Base-by-base conservation (phyloP, 2,113 vertebrate species). In the Crotalus tigris region DNA sequence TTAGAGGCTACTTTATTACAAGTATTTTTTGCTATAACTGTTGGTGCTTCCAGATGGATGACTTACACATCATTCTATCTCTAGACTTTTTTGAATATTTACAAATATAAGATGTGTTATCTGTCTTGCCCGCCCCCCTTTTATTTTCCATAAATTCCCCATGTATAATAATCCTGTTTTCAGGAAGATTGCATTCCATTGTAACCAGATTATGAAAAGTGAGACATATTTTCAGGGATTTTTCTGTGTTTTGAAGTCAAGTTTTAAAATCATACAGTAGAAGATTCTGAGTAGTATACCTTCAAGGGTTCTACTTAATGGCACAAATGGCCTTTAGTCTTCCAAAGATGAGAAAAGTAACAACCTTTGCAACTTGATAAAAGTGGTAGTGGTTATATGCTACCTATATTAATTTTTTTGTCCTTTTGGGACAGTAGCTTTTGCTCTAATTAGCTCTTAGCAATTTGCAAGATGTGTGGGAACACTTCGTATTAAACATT, bases 81-180 rank as follows among this genome's bases (percentile, higher is more conserved):
- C n/a, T 39, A 15, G 61, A 13, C 1, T n/a, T 69, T 69, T 69
- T 69, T n/a, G 29, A 69, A 33, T 6, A 69, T 69, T n/a, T 69
- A 69, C 12, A 69, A 69, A 69, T 13, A n/a, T 29, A 64, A 64
- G 1, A 4, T 51, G 5, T 58, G 57, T 58, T 58, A 57, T 57
- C 55, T 57, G 4, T 19, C 46, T 6, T 49, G 46, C 46, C 46
- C 46, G 5, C 55, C 5, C 15, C 55, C 55, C 55, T 19, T 1
- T 5, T 57, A 58, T 58, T 58, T 58, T 58, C 4, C 57, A 58
- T 57, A 23, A 58, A 58, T 58, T 58, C 57, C 57, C 21, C 5
- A 57, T 92, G 3, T 64, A 93, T 94, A 75, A 92, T 53, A 91
- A 57, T 81, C 2, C n/a, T 89, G 3, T 69, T 9, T 94, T 85